Evolutionary conservation across 1,140 invertebrate genomes (phyloP).

Genomic region (Cotesia typhae): DNA sequence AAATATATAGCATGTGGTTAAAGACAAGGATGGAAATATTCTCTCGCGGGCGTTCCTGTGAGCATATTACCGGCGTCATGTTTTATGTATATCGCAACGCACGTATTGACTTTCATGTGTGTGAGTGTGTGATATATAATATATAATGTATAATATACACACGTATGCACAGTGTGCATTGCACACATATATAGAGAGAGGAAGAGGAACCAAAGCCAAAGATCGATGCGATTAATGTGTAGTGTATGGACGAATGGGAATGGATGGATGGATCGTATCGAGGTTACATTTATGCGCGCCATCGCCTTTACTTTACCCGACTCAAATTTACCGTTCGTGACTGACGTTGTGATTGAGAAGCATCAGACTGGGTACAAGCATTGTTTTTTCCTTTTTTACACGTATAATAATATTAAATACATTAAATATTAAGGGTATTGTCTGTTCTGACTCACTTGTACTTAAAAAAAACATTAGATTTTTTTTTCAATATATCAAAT

Average conservation of each 20-base stretch:
- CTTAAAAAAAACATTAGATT: too few species aligned
- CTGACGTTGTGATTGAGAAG: constrained; percentile 25
- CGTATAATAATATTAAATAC: background rate
- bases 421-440: background rate
- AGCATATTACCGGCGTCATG: constrained; percentile 30
- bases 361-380: background rate
- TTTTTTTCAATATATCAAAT: too few species aligned
- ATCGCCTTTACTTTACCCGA: constrained; percentile 23
- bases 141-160: constrained; percentile 2
- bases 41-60: constrained; percentile 12
- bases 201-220: too few species aligned
- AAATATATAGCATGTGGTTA: background rate
- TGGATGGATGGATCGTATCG: too few species aligned
- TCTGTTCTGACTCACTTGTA: background rate
- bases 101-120: constrained; percentile 30
- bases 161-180: too few species aligned
- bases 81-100: constrained; percentile 36
- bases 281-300: constrained; percentile 30
- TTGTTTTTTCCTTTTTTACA: background rate
- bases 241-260: background rate
- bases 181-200: background rate
- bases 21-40: background rate
- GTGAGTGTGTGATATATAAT: background rate
- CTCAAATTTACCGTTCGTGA: constrained; percentile 32
- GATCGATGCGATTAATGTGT: background rate